Conservation (phyloP, 2,888 invertebrate species). For the Loripinus fragilis region DNA sequence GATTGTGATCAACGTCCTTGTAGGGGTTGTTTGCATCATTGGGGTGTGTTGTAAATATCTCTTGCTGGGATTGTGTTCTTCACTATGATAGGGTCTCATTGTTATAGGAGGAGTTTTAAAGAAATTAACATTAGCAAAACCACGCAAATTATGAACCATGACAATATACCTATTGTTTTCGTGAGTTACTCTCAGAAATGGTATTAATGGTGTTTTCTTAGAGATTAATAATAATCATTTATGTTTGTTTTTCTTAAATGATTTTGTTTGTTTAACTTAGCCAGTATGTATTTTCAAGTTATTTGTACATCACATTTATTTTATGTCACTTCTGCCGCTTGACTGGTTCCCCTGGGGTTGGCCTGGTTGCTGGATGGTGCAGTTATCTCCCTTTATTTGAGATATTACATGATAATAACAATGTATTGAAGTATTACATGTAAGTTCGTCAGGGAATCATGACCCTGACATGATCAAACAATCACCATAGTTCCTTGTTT, state of each 20-base stretch:
- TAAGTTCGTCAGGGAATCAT: slow-evolving; percentile 1
- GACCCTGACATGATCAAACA: slow-evolving; percentile 4
- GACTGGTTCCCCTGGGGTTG: slow-evolving; percentile 9
- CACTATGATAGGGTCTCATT: neutral
- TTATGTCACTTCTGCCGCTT: neutral
- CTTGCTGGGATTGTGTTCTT: neutral
- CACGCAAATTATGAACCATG: no score
- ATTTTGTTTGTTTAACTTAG: neutral
- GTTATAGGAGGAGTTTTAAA: neutral
- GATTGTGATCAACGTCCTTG: no score
- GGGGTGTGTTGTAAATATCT: slow-evolving; percentile 4
- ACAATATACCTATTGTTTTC: no score
- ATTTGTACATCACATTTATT: neutral
- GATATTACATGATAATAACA: neutral
- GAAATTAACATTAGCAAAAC: neutral
- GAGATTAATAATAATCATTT: no score
- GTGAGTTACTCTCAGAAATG: no score
- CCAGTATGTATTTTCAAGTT: neutral
- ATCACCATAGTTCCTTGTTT: neutral
- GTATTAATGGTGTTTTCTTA: no score
- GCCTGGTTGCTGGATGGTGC: neutral
- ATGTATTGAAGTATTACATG: neutral
- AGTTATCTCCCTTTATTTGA: neutral
- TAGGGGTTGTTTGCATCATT: neutral
- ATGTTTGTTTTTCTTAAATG: no score